Base-by-base conservation (phyloP, 1,140 invertebrate genomes). In the Holotrichia oblita region DNA sequence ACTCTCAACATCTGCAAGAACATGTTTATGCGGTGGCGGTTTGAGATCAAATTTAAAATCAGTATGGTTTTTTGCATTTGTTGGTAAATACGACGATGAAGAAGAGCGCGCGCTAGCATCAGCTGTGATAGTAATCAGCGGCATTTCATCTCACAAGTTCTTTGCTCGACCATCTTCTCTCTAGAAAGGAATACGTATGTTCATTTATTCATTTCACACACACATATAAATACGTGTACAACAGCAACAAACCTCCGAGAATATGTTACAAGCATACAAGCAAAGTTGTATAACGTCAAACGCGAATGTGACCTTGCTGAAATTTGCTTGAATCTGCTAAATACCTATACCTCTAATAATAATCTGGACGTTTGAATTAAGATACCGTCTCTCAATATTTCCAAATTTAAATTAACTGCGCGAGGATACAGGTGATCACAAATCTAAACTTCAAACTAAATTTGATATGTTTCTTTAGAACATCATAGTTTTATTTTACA, bases 171-270 rank as follows among this genome's bases (percentile, higher is more conserved):
- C 76, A 61, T 48, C 40, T 41, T 41, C 17, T 41, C 69, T 78
- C 69, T 78, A 78, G 48, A 78, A 74, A 41, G 78, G 64, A 69
- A 64, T 78, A 61, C 61, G 77, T 78, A 61, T 78, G 72, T 78
- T 78, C 69, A 22, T 73, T 42, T 78, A 78, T 78, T 78, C 78
- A 78, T 78, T 73, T 74, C 69, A 78, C 72, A 61, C 40, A 64
- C 69, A 73, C 41, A 41, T 22, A n/a, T 22, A 72, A n/a, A 4
- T 34, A 17, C 14, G n/a, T n/a, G 14, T 55, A 55, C 48, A 55
- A 6, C 17, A 55, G 17, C 48, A 55, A 55, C 17, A 55, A 55
- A 55, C n/a, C 48, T 55, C 48, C 14, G 48, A 55, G 17, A 55
- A 17, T 17, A 55, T 55, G 6, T 14, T 6, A 55, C 14, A 55